These are phyloP conservation scores for Agrypnia vestita DNA, from an alignment of 1,140 invertebrate species.

Conservation along the genomic window DNA sequence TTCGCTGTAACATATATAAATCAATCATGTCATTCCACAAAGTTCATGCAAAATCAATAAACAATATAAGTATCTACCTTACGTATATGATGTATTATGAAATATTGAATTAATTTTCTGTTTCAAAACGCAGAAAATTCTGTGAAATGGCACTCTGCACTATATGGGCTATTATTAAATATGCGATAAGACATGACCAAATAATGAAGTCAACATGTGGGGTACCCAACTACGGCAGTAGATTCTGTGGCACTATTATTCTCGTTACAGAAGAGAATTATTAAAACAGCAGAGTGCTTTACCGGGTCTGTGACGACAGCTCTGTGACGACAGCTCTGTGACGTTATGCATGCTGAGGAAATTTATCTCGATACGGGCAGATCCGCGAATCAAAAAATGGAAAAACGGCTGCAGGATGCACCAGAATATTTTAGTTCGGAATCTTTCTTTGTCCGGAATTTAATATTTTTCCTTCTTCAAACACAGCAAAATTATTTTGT, in stretches of 20 bases:
- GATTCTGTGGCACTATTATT: background rate
- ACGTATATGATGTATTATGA: too few relatives aligned
- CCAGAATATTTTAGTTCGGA: too few relatives aligned
- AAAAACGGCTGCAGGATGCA: too few relatives aligned
- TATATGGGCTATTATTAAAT: background rate
- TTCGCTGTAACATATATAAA: too few relatives aligned
- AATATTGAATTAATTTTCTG: background rate
- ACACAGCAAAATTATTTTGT: too few relatives aligned
- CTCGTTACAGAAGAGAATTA: conserved; percentile 1
- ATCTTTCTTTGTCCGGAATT: too few relatives aligned
- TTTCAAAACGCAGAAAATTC: background rate
- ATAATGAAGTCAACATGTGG: background rate
- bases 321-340: background rate
- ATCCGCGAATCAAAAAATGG: too few relatives aligned
- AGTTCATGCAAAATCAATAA: too few relatives aligned
- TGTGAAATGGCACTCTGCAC: background rate
- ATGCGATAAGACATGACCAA: background rate
- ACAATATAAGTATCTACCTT: too few relatives aligned
- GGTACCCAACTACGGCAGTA: background rate
- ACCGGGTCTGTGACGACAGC: conserved; percentile 8
- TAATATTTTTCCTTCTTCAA: too few relatives aligned
- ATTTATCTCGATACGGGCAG: background rate
- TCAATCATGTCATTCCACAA: too few relatives aligned
- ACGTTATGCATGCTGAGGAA: background rate
- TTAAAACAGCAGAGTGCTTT: conserved; percentile 43